Percentiles rank a stretch among this genome's conserved stretches.
Evolutionary conservation across 2,888 invertebrate genomes (phyloP).

Genomic region (Rotaria magnacalcarata): DNA sequence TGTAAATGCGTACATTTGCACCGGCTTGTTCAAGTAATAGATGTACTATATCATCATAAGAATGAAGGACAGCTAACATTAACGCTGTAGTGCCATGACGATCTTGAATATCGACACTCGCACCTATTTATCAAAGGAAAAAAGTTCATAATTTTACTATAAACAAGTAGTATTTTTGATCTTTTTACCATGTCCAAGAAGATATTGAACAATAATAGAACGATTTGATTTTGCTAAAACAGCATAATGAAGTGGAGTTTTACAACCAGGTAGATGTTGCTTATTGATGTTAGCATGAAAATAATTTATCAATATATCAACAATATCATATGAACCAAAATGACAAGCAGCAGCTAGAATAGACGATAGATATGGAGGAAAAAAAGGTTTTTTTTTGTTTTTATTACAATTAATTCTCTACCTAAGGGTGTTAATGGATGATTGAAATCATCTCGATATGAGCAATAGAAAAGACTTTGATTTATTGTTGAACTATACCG

Average conservation of each 20-base stretch:
- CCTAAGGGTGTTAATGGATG: background rate
- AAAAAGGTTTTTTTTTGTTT: background rate
- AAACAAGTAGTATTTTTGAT: background rate
- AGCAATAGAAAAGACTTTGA: background rate
- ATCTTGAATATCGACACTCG: background rate
- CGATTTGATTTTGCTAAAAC: background rate
- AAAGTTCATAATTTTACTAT: background rate
- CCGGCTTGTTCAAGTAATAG: conserved; percentile 11
- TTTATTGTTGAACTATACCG: background rate
- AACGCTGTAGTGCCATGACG: background rate
- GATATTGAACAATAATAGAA: background rate
- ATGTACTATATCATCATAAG: background rate
- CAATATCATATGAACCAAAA: conserved; percentile 10
- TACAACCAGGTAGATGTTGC: background rate
- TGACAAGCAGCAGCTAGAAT: background rate
- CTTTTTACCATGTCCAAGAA: background rate
- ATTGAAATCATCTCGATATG: background rate
- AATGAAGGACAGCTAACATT: conserved; percentile 24
- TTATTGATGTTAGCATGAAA: background rate
- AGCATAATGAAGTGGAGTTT: background rate
- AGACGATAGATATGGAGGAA: background rate
- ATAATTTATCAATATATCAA: conserved; percentile 2
- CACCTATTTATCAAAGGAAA: background rate
- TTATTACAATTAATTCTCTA: background rate
- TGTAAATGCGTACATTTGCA: background rate